Percentiles rank a stretch among this genome's conserved stretches.
These are phyloP conservation scores for Spinus olivaceus DNA, from an alignment of 2,797 vertebrate genomes.

Conservation along the genomic window DNA sequence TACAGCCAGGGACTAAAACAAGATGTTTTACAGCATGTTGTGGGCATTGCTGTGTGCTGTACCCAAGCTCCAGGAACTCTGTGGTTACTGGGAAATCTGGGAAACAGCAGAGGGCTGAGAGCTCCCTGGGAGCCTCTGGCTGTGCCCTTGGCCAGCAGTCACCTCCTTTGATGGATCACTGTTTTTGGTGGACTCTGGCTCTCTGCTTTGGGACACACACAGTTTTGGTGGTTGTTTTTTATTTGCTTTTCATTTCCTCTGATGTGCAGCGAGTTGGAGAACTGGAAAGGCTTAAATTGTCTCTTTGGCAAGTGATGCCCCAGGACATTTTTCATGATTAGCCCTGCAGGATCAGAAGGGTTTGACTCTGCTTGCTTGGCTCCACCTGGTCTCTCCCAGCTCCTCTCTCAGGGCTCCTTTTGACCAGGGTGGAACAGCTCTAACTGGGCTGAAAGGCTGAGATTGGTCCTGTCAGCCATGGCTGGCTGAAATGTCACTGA, in stretches of 20 bases:
- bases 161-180: not conserved
- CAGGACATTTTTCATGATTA: not conserved
- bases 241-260: not conserved
- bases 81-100: conserved; percentile 1
- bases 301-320: not conserved
- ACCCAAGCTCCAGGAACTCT: not conserved
- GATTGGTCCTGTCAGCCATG: not conserved
- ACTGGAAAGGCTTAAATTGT: not conserved
- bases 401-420: not conserved
- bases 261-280: not conserved
- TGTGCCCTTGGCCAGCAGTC: not conserved
- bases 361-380: not conserved
- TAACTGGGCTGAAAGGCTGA: not conserved
- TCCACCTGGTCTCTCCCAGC: not conserved
- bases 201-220: not conserved
- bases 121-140: not conserved
- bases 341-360: not conserved
- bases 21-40: not conserved
- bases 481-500: not conserved
- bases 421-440: fast-evolving
- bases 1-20: not conserved
- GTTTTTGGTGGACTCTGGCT: not conserved
- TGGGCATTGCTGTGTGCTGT: not conserved
- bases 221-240: not conserved
- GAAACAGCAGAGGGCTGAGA: not conserved